A percentile compares a stretch with the other conserved stretches of the same genome.
Conservation (phyloP, 2,113 vertebrate genomes). For the Myotis brandtii region DNA sequence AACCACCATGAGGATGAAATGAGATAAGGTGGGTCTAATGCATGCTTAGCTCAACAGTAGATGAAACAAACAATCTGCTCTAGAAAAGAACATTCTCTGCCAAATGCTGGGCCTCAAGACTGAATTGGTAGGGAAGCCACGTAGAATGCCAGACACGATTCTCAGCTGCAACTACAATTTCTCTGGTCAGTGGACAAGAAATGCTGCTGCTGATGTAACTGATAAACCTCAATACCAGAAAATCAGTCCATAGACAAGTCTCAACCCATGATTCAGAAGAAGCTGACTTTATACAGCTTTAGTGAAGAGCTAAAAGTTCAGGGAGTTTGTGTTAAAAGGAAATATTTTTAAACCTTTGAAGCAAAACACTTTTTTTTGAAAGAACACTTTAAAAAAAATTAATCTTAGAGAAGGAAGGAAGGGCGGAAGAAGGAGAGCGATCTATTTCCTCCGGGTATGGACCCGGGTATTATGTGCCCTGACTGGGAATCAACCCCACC, state of each 20-base stretch:
- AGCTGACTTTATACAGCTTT: neutral
- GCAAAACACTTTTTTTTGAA: neutral
- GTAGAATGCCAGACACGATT: neutral
- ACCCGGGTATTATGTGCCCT: too few relatives aligned
- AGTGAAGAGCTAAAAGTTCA: neutral
- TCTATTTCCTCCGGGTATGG: too few relatives aligned
- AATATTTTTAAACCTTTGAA: conserved; percentile 30
- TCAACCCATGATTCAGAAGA: conserved; percentile 16
- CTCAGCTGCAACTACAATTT: neutral
- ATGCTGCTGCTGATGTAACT: neutral
- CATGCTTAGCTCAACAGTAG: neutral
- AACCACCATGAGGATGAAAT: neutral
- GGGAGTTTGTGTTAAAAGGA: neutral
- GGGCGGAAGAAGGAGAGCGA: neutral
- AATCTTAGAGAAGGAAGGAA: neutral
- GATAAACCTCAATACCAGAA: neutral
- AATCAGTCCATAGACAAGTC: conserved; percentile 23
- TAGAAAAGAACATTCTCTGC: conserved; percentile 33
- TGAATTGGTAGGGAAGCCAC: conserved; percentile 1
- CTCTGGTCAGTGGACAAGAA: conserved; percentile 2
- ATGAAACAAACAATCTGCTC: neutral
- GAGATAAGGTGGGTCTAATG: neutral
- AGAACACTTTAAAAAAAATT: neutral
- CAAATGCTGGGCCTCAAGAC: neutral
- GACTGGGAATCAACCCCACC: neutral